Conservation (phyloP, 1,140 invertebrate species). For the Anastrepha ludens region DNA sequence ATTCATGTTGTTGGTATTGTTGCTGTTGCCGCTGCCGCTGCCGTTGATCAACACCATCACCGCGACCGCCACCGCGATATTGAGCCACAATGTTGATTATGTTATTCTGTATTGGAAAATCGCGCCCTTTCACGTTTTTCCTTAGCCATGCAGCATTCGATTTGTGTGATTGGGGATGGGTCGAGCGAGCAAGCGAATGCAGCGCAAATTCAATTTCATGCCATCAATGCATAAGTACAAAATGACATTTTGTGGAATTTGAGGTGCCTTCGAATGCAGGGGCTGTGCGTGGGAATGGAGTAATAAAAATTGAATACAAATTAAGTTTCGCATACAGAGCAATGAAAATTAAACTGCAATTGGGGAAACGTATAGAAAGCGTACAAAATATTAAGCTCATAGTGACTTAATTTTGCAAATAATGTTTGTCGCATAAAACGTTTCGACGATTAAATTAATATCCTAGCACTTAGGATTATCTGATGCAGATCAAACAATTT, state of each 20-base stretch:
- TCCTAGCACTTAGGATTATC: too few relatives aligned
- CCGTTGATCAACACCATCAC: background rate
- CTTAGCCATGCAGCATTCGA: background rate
- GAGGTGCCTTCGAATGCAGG: background rate
- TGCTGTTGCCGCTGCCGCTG: background rate
- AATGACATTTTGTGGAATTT: constrained; percentile 42
- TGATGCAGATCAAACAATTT: too few relatives aligned
- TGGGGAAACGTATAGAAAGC: background rate
- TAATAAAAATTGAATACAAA: background rate
- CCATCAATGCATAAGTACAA: background rate
- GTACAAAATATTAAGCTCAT: too few relatives aligned
- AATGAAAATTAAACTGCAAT: background rate
- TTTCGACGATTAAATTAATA: too few relatives aligned
- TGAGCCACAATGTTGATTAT: constrained; percentile 10
- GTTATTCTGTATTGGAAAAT: constrained; percentile 15
- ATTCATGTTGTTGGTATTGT: too few relatives aligned
- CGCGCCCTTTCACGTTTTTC: constrained; percentile 49
- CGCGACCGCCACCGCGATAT: background rate
- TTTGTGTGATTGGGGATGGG: constrained; percentile 2
- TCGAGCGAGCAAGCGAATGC: background rate
- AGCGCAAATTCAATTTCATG: constrained; percentile 31
- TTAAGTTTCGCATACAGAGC: background rate
- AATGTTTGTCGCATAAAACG: too few relatives aligned
- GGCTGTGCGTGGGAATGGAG: background rate
- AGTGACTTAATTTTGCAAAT: too few relatives aligned